phyloP scores from a whole-genome alignment of 2,113 vertebrate genomes.

The Myrmecobius fasciatus region DNA sequence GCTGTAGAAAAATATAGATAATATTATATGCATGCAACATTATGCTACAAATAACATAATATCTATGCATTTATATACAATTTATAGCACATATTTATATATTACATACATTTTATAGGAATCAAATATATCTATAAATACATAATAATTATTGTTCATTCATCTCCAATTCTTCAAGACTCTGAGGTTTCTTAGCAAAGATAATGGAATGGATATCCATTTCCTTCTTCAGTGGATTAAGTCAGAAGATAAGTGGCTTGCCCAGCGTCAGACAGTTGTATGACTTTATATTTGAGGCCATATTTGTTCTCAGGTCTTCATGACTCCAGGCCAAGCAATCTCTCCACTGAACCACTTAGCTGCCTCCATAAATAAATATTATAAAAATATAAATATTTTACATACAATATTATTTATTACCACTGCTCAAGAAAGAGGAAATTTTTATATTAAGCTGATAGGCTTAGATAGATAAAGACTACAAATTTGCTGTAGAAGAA shows the following conservation, averaged over 20 bases:
- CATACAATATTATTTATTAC: background rate
- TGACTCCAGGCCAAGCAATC: background rate
- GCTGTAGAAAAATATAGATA: background rate
- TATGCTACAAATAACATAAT: background rate
- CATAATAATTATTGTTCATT: background rate
- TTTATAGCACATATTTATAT: too few relatives aligned
- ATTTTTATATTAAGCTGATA: background rate
- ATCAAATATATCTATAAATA: background rate
- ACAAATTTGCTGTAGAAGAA: background rate
- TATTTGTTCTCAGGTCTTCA: background rate
- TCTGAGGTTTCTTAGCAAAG: background rate
- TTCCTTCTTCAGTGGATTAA: background rate
- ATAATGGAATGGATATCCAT: background rate
- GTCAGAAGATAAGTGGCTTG: background rate
- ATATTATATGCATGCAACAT: background rate
- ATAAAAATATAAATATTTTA: background rate
- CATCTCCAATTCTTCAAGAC: background rate
- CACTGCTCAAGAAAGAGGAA: background rate
- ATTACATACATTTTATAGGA: background rate
- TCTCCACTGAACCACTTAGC: background rate
- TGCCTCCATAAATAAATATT: background rate
- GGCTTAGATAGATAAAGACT: background rate
- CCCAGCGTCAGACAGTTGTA: background rate
- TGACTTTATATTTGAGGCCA: background rate
- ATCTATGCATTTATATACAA: too few relatives aligned